Evolutionary conservation across 2,888 invertebrate species (phyloP).

Genomic region (Lepidocyrtoides sp.): DNA sequence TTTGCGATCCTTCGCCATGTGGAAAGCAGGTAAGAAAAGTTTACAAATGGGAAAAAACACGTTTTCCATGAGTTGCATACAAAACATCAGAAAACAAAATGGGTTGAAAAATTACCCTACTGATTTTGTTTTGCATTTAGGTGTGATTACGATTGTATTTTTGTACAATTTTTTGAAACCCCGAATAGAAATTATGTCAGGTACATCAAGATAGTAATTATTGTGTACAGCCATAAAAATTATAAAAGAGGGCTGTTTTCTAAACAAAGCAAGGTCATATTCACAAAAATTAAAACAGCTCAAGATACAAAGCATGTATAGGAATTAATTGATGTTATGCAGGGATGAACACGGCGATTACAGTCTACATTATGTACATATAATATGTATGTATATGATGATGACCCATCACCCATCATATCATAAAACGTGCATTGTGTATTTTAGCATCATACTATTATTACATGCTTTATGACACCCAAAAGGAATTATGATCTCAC

Average conservation of each 20-base stretch:
- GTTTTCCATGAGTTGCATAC: no score
- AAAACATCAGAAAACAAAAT: neutral
- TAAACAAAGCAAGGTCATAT: constrained; percentile 52
- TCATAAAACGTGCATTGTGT: neutral
- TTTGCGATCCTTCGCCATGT: constrained; percentile 79
- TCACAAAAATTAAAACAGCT: neutral
- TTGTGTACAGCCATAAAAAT: constrained; percentile 24
- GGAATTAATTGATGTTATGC: neutral
- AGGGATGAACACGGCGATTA: no score
- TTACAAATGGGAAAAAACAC: neutral
- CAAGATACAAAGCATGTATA: neutral
- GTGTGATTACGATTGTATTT: no score
- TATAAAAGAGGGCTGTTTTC: neutral
- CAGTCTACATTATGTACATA: neutral
- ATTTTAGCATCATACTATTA: neutral
- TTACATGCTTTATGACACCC: neutral
- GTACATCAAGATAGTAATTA: constrained; percentile 70
- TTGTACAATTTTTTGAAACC: neutral
- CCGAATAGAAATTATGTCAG: constrained; percentile 66
- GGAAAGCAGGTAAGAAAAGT: constrained; percentile 68
- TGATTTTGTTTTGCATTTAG: neutral
- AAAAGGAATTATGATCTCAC: constrained; percentile 2
- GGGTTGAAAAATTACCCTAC: neutral
- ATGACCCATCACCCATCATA: neutral
- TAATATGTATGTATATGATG: neutral